phyloP scores from a whole-genome alignment of 2,113 vertebrate genomes.

The Lampris megalopsis region DNA sequence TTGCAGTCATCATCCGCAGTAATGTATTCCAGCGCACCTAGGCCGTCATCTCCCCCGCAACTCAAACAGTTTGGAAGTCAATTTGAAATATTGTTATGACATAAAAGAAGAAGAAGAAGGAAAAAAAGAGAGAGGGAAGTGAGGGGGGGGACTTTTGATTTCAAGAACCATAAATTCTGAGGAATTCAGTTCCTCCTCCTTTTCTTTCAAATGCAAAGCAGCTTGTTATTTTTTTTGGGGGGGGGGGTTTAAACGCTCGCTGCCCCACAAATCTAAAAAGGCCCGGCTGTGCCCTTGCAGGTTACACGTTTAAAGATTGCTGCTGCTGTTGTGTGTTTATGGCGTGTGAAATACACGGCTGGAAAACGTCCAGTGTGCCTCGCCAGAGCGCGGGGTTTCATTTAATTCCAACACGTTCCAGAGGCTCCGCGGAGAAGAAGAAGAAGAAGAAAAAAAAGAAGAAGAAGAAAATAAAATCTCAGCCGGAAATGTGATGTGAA shows the following conservation, averaged over 20 bases:
- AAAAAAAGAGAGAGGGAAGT: conserved; percentile 16
- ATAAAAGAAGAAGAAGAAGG: conserved; percentile 21
- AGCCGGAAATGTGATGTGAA: conserved; percentile 80
- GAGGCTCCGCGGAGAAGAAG: conserved; percentile 54
- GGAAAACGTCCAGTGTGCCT: conserved; percentile 76
- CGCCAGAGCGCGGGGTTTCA: conserved; percentile 73
- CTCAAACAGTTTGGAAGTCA: conserved; percentile 44
- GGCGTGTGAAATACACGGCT: conserved; percentile 78
- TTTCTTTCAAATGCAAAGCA: conserved; percentile 80
- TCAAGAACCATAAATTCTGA: conserved; percentile 62
- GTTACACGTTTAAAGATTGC: conserved; percentile 75
- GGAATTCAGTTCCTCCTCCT: conserved; percentile 45
- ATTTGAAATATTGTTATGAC: conserved; percentile 55
- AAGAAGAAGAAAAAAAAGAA: too few relatives aligned
- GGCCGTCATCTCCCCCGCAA: conserved; percentile 28
- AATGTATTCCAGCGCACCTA: conserved; percentile 52
- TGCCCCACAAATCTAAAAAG: conserved; percentile 63
- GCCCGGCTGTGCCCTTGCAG: conserved; percentile 65
- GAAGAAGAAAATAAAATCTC: conserved; percentile 42
- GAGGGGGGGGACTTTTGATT: conserved; percentile 50
- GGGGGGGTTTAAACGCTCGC: conserved; percentile 55
- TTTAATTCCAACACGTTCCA: conserved; percentile 81
- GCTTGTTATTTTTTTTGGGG: conserved; percentile 74
- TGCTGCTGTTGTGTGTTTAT: conserved; percentile 70
- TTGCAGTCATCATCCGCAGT: conserved; percentile 54